phyloP scores from a whole-genome alignment of 2,113 vertebrate species.

The Artemisiospiza belli region DNA sequence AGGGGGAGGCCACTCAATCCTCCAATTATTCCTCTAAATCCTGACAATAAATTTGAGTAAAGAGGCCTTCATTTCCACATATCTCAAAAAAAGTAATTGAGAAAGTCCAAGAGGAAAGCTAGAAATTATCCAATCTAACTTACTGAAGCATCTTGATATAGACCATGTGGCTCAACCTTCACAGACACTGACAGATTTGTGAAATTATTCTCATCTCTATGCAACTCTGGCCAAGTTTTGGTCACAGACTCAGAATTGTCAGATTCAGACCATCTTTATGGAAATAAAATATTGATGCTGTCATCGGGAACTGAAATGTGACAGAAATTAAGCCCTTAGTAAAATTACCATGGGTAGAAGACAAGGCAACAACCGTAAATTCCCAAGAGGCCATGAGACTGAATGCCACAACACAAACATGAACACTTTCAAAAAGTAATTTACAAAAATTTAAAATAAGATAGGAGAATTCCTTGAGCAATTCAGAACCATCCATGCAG shows the following conservation, averaged over 20 bases:
- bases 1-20: neutral
- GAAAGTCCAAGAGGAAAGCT: neutral
- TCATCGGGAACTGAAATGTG: neutral
- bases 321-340: neutral
- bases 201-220: neutral
- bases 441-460: neutral
- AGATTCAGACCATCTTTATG: neutral
- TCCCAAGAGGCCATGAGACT: neutral
- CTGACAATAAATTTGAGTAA: neutral
- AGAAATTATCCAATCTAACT: neutral
- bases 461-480: neutral
- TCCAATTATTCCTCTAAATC: neutral
- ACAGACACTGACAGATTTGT: neutral
- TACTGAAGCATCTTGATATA: neutral
- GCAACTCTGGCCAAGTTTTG: neutral
- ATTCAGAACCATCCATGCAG: neutral
- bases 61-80: neutral
- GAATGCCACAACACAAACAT: neutral
- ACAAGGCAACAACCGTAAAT: neutral
- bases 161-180: neutral
- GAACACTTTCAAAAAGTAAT: neutral
- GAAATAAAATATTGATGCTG: neutral
- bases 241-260: neutral
- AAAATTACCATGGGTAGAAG: neutral
- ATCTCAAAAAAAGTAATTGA: neutral